Evolutionary conservation across 2,113 vertebrate genomes (phyloP), one percentile per base, ranked within the genome.

Genomic region (Pavo muticus): DNA sequence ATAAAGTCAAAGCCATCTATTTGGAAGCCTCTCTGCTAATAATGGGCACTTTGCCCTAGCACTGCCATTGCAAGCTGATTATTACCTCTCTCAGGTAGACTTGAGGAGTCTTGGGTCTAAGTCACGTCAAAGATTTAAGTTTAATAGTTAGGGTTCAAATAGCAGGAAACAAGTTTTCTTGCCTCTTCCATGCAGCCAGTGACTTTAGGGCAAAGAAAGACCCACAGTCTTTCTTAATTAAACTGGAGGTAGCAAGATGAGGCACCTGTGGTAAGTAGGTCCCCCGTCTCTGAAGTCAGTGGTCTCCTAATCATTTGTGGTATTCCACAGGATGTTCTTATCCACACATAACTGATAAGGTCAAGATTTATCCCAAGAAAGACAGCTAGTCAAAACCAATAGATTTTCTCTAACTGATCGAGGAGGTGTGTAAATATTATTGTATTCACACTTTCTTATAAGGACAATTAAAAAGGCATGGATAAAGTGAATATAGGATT

Each of bases 371-470:
- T 42, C 69, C 44, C 73, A 76, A 64, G 52, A 71, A 84, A 19
- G 87, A 75, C 32, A 93, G 71, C 65, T 90, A 75, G 72, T 88
- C 56, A 86, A 95, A 94, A 93, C 1, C 17, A 37, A 84, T 48
- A 91, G 68, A 74, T 93, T 93, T 90, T 86, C 82, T 74, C 75
- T 87, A 94, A 67, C 78, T 93, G 73, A 81, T 39, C 15, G 45
- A 86, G 45, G 39, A 90, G n/a, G 69, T 81, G 27, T 65, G 70
- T 81, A 95, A 95, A 91, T 91, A 93, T 77, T 86, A 90, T 18
- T 1, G 2, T 84, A 86, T 57, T 61, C 61, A 65, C 52, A 69
- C 88, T 93, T 95, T 64, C 88, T 94, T 81, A 65, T 25, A 88
- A 61, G 57, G 54, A 61, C 44, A 95, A 79, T 72, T 85, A 72